Evolutionary conservation across 2,888 invertebrate genomes (phyloP).

Genomic region (Limnephilus lunatus): DNA sequence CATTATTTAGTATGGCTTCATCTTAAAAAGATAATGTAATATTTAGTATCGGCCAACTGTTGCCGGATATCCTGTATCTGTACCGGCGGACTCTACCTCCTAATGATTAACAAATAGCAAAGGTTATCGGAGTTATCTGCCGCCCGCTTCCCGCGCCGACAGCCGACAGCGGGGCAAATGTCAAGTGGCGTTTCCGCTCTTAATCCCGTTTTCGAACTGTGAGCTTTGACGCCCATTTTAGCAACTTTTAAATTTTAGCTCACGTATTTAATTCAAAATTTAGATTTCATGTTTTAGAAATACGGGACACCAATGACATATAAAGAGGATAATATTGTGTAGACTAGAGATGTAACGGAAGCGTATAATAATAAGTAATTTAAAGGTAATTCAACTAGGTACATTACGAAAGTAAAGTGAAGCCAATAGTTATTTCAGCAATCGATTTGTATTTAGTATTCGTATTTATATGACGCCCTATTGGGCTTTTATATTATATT

Average conservation of each 20-base stretch:
- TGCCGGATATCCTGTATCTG: constrained; percentile 30
- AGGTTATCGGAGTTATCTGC: constrained; percentile 29
- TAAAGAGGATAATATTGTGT: no score
- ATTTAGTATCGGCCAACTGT: background rate
- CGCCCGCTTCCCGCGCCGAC: background rate
- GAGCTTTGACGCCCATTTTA: background rate
- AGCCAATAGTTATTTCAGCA: no score
- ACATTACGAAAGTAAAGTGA: no score
- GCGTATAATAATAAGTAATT: no score
- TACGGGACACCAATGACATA: no score
- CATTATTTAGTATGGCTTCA: no score
- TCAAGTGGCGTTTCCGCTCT: constrained; percentile 23
- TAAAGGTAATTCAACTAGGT: no score
- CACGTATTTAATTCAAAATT: background rate
- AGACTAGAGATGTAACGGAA: no score
- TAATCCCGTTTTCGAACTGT: background rate
- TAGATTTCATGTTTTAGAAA: background rate
- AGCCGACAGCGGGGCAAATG: constrained; percentile 9
- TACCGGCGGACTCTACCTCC: background rate
- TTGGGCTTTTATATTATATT: no score
- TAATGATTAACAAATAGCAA: constrained; percentile 32
- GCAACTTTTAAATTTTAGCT: background rate
- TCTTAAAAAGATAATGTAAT: background rate
- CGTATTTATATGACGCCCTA: no score
- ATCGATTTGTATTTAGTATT: no score